A percentile compares a stretch with the other conserved stretches of the same genome.
Conservation (phyloP, 1,140 invertebrate genomes). For the Ostrea edulis region DNA sequence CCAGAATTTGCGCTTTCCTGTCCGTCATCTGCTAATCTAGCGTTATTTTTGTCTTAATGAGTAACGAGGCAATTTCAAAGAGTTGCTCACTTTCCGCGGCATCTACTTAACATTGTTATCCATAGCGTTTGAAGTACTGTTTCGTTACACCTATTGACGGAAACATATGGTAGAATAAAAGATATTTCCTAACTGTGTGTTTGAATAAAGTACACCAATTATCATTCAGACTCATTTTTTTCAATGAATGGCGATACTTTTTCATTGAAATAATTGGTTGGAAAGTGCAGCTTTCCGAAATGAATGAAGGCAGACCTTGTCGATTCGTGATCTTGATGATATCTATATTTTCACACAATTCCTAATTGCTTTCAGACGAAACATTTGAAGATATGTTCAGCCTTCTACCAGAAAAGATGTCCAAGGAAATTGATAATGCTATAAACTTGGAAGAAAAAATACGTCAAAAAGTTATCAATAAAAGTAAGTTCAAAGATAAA, state of each 20-base stretch:
- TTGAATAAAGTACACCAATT: constrained; percentile 26
- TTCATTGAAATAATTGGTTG: constrained; percentile 21
- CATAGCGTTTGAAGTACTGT: constrained; percentile 21
- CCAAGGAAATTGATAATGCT: constrained; percentile 23
- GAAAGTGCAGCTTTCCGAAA: background rate
- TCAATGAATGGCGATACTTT: constrained; percentile 6
- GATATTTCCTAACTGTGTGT: background rate
- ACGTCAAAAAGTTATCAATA: constrained; percentile 45
- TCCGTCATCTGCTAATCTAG: background rate
- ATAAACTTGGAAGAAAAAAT: constrained; percentile 28
- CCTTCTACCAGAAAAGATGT: constrained; percentile 32
- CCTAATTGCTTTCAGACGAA: constrained; percentile 29
- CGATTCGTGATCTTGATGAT: background rate
- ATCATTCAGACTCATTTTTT: constrained; percentile 25
- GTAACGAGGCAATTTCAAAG: background rate
- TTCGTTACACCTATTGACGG: constrained; percentile 19
- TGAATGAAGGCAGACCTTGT: background rate
- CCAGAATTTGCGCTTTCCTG: background rate
- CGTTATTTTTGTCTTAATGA: constrained; percentile 25
- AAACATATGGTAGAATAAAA: constrained; percentile 36
- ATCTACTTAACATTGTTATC: constrained; percentile 18
- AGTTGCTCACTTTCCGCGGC: background rate
- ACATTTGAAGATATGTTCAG: constrained; percentile 44
- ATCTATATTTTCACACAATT: constrained; percentile 8
- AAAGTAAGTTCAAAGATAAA: background rate